Evolutionary conservation across 2,888 invertebrate species (phyloP).

Genomic region (Scaptomyza tumidula): DNA sequence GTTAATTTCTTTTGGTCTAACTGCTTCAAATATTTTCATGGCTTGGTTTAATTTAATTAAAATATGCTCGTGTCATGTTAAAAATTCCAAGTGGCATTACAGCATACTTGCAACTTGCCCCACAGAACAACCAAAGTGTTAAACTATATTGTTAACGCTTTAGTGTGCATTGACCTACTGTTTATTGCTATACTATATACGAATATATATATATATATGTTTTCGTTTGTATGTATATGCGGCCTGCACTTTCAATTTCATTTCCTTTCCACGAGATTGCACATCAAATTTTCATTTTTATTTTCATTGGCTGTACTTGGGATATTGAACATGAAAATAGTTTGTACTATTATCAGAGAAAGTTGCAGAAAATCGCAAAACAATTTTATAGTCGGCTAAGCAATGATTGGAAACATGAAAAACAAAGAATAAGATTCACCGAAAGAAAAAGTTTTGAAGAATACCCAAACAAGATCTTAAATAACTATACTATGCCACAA

Average conservation of each 20-base stretch:
- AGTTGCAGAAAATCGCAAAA: background rate
- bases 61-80: slow-evolving; percentile 52
- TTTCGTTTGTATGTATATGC: background rate
- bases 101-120: slow-evolving; percentile 5
- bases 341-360: slow-evolving; percentile 5
- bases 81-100: slow-evolving; percentile 7
- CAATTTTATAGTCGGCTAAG: slow-evolving; percentile 4
- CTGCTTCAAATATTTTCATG: slow-evolving; percentile 45
- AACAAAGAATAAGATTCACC: background rate
- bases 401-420: background rate
- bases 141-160: slow-evolving; percentile 8
- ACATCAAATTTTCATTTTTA: slow-evolving; percentile 27
- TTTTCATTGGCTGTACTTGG: slow-evolving; percentile 19
- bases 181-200: background rate
- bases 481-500: too few species aligned
- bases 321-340: background rate
- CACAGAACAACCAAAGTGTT: slow-evolving; percentile 11
- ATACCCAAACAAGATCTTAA: background rate
- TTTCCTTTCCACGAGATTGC: slow-evolving; percentile 18
- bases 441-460: background rate
- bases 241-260: background rate
- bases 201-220: too few species aligned
- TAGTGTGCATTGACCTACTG: slow-evolving; percentile 26
- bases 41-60: slow-evolving; percentile 55
- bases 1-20: slow-evolving; percentile 10